A percentile compares a stretch with the other conserved stretches of the same genome.
Evolutionary conservation across 2,797 vertebrate species (phyloP).

Genomic region (Rhodeus uyekii): DNA sequence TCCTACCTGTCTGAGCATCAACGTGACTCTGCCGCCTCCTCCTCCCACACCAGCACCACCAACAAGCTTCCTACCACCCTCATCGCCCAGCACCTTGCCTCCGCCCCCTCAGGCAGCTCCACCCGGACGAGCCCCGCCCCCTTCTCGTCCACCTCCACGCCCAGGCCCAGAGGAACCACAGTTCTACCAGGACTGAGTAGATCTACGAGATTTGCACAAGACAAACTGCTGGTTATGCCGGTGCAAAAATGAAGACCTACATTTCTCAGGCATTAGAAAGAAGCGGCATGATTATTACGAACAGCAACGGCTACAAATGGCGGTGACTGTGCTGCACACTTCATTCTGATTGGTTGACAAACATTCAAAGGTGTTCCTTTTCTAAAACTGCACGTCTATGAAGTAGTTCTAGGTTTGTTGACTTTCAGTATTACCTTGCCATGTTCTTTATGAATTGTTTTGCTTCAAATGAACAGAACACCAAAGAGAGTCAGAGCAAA

Average conservation of each 20-base stretch:
- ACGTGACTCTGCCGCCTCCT: conserved; percentile 42
- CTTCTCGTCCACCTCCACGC: conserved; percentile 85
- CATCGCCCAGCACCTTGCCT: conserved; percentile 63
- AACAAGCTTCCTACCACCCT: conserved; percentile 63
- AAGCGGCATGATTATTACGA: not conserved
- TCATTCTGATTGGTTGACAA: conserved; percentile 18
- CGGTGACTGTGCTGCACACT: conserved; percentile 1
- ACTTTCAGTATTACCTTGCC: not conserved
- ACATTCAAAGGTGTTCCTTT: not conserved
- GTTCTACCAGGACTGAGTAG: conserved; percentile 15
- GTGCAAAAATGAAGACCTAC: not conserved
- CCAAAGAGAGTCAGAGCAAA: not conserved
- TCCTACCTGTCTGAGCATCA: conserved; percentile 40
- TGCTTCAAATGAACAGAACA: not conserved
- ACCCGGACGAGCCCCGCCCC: conserved; percentile 73
- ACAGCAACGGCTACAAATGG: not conserved
- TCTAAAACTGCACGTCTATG: not conserved
- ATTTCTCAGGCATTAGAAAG: conserved; percentile 2
- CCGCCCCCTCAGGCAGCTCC: conserved; percentile 70
- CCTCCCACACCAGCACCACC: conserved; percentile 59
- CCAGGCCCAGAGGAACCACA: conserved; percentile 72
- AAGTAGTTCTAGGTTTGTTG: not conserved
- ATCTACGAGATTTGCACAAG: not conserved
- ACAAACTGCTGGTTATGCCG: not conserved
- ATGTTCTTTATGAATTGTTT: not conserved